A percentile compares a stretch with the other conserved stretches of the same genome.
Conservation (phyloP, 1,140 invertebrate genomes). For the Alviniconcha marisindica region DNA sequence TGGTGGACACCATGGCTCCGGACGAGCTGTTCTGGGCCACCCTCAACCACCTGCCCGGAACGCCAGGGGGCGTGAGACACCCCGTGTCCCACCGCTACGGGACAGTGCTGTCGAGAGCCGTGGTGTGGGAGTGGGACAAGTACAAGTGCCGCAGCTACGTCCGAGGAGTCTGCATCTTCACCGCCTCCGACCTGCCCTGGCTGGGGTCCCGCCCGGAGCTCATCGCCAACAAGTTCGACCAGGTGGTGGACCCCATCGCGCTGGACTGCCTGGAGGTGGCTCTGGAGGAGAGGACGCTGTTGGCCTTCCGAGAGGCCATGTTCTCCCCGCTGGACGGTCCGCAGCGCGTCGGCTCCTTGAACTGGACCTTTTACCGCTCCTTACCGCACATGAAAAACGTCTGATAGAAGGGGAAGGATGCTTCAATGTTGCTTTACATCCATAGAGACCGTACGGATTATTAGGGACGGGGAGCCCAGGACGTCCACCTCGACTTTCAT, state of each 20-base stretch:
- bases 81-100: conserved; percentile 44
- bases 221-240: conserved; percentile 72
- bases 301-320: background rate
- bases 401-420: background rate
- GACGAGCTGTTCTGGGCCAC: conserved; percentile 64
- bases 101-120: conserved; percentile 38
- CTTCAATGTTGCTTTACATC: background rate
- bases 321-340: background rate
- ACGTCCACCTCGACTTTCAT: background rate
- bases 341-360: background rate
- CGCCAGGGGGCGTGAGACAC: conserved; percentile 54
- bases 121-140: conserved; percentile 43
- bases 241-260: conserved; percentile 57
- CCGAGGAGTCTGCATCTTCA: conserved; percentile 24
- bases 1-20: conserved; percentile 58
- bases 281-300: conserved; percentile 18
- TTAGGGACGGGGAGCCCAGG: background rate
- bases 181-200: conserved; percentile 62
- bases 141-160: conserved; percentile 24
- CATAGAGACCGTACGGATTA: background rate
- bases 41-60: conserved; percentile 53
- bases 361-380: conserved; percentile 19
- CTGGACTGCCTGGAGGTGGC: conserved; percentile 70
- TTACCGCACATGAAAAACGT: background rate
- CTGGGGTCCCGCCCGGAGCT: conserved; percentile 58